These are phyloP conservation scores for Ambastaia sidthimunki DNA, from an alignment of 2,797 vertebrate species.

Conservation along the genomic window DNA sequence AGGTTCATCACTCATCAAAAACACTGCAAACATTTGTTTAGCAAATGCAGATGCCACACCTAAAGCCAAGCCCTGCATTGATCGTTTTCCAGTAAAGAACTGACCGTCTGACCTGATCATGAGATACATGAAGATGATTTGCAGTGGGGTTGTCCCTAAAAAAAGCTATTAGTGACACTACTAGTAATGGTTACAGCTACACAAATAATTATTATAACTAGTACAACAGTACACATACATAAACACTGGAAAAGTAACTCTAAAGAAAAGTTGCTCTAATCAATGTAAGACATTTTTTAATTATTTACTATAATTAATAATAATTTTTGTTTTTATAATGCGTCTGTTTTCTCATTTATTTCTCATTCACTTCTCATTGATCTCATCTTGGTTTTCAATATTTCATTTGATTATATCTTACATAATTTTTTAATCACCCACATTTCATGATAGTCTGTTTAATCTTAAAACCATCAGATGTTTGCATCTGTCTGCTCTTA, in stretches of 20 bases:
- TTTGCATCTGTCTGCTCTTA: not conserved
- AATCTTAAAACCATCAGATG: not conserved
- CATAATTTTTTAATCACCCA: not conserved
- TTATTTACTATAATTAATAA: not conserved
- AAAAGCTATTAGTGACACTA: not conserved
- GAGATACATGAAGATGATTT: not conserved
- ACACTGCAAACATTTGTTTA: constrained; percentile 1
- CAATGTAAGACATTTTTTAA: not conserved
- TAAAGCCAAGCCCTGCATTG: not conserved
- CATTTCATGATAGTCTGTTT: not conserved
- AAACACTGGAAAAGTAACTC: not conserved
- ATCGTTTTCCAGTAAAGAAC: not conserved
- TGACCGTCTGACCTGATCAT: not conserved
- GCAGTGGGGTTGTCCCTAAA: not conserved
- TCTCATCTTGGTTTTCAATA: too few species aligned
- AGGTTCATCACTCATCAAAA: not conserved
- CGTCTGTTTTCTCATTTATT: too few species aligned
- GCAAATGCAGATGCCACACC: not conserved
- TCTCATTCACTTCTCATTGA: too few species aligned
- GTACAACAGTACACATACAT: not conserved
- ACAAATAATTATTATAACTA: not conserved
- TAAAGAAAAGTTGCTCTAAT: not conserved
- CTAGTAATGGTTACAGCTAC: not conserved
- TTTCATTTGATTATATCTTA: not conserved
- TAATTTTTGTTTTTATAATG: too few species aligned